Evolutionary conservation across 1,140 invertebrate species (phyloP).

Genomic region (Drosophila punjabiensis): DNA sequence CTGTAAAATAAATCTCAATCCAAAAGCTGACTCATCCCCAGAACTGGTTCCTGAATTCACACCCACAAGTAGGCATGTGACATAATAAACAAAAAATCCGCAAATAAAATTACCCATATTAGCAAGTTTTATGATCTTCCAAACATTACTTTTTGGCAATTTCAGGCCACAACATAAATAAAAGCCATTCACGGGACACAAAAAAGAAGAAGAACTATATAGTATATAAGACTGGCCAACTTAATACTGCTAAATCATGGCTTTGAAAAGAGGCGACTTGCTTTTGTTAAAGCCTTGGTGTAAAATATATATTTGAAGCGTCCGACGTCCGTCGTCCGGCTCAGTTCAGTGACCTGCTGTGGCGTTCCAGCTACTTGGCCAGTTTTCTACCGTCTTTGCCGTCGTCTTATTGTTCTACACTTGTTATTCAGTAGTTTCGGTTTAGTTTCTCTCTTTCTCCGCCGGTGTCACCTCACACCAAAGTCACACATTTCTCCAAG

Average conservation of each 20-base stretch:
- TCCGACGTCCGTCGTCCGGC: neutral
- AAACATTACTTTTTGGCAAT: constrained; percentile 26
- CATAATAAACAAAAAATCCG: constrained; percentile 23
- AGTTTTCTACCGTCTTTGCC: constrained; percentile 40
- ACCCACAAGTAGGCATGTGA: constrained; percentile 30
- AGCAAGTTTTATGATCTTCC: constrained; percentile 40
- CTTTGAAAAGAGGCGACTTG: constrained; percentile 8
- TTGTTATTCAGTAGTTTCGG: constrained; percentile 65
- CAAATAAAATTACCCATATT: constrained; percentile 43
- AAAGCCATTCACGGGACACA: constrained; percentile 33
- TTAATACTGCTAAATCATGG: constrained; percentile 23
- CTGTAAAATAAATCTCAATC: neutral
- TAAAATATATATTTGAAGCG: constrained; percentile 38
- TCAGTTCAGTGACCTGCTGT: constrained; percentile 56
- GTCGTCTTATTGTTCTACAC: constrained; percentile 61
- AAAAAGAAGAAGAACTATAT: neutral
- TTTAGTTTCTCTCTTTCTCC: constrained; percentile 40
- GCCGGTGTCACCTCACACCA: constrained; percentile 63
- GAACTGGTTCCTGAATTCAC: constrained; percentile 16
- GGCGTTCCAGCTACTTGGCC: constrained; percentile 57
- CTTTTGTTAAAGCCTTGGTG: constrained; percentile 40
- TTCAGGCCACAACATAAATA: constrained; percentile 26
- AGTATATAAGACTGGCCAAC: constrained; percentile 27
- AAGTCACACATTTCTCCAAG: constrained; percentile 57
- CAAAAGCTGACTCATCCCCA: constrained; percentile 11